Evolutionary conservation across 2,113 vertebrate genomes (phyloP).

Genomic region (Gulo gulo): DNA sequence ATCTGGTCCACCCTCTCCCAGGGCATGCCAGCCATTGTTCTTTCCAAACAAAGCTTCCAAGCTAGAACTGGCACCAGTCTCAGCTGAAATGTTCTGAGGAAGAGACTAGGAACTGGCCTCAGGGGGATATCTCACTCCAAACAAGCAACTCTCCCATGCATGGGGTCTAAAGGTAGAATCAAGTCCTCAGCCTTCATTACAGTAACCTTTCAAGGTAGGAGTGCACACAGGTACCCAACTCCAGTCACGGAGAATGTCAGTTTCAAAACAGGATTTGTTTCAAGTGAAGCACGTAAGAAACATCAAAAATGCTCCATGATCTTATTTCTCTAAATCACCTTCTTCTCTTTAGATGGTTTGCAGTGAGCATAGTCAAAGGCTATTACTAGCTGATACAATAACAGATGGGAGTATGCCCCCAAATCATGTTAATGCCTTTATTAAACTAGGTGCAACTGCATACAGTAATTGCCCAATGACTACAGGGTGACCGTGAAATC

Average conservation of each 20-base stretch:
- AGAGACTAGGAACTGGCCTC: background rate
- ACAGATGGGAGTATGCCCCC: background rate
- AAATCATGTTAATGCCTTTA: background rate
- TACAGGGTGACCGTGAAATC: background rate
- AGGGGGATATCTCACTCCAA: background rate
- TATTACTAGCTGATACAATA: background rate
- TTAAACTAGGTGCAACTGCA: background rate
- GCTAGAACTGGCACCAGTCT: background rate
- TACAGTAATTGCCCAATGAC: background rate
- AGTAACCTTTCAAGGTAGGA: background rate
- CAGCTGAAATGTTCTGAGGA: fast-evolving
- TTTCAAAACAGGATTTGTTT: background rate
- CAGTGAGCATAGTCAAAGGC: background rate
- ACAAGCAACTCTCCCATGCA: background rate
- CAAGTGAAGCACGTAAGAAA: background rate
- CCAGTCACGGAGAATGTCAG: background rate
- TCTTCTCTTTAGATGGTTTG: background rate
- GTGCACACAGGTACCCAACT: background rate
- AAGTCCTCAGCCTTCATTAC: background rate
- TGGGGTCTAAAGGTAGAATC: background rate
- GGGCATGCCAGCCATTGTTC: background rate
- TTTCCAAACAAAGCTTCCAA: background rate
- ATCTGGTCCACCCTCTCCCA: background rate
- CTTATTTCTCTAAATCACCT: background rate
- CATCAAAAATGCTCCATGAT: background rate